A percentile compares a stretch with the other conserved stretches of the same genome.
Evolutionary conservation across 2,797 vertebrate species (phyloP).

Genomic region (Poecile montanus): DNA sequence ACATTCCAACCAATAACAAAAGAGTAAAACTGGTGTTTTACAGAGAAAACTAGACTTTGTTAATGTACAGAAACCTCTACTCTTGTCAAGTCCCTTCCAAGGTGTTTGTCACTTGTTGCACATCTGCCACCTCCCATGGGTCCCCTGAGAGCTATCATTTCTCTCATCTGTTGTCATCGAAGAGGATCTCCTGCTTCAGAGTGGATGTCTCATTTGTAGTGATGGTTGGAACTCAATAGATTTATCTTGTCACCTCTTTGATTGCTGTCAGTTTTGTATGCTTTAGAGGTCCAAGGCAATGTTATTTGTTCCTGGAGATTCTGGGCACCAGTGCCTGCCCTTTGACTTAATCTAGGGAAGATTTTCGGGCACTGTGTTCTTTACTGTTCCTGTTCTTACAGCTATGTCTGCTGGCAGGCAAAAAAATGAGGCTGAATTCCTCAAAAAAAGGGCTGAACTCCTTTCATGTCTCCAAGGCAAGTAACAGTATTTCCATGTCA

Average conservation of each 20-base stretch:
- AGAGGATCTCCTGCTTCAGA: constrained; percentile 64
- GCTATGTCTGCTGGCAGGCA: background rate
- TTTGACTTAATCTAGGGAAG: background rate
- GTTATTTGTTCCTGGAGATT: background rate
- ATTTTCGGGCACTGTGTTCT: background rate
- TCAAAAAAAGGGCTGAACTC: background rate
- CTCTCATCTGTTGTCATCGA: constrained; percentile 57
- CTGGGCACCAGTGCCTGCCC: background rate
- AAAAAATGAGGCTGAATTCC: background rate
- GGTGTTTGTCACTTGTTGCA: constrained; percentile 59
- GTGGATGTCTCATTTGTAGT: constrained; percentile 42
- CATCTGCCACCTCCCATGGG: constrained; percentile 23
- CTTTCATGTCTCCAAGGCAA: background rate
- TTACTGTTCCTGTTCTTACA: background rate
- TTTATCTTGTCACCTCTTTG: constrained; percentile 49
- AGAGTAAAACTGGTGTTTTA: background rate
- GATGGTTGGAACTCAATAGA: constrained; percentile 41
- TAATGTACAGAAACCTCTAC: constrained; percentile 40
- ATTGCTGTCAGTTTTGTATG: constrained; percentile 14
- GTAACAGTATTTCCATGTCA: background rate
- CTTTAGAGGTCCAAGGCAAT: constrained; percentile 27
- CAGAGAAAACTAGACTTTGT: constrained; percentile 42
- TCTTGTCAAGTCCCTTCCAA: constrained; percentile 62
- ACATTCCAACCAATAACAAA: background rate
- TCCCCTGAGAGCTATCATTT: constrained; percentile 62